Conservation (phyloP, 2,797 vertebrate species). For the Ctenopoma kingsleyae region DNA sequence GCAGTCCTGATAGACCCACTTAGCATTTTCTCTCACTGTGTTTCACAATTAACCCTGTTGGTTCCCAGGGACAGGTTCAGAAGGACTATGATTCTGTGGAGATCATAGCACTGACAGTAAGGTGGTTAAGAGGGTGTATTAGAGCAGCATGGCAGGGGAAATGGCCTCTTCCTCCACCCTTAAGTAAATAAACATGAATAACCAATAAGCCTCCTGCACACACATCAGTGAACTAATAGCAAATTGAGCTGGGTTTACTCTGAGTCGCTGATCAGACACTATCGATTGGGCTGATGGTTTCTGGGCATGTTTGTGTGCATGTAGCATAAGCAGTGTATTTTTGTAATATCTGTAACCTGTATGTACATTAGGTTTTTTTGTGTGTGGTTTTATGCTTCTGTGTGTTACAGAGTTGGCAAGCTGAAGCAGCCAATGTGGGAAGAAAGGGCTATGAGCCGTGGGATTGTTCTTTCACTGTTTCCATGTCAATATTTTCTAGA, state of each 20-base stretch:
- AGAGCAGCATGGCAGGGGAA: conserved; percentile 56
- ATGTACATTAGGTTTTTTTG: conserved; percentile 28
- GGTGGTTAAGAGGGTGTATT: conserved; percentile 62
- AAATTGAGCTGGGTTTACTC: conserved; percentile 44
- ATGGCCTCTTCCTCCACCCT: conserved; percentile 64
- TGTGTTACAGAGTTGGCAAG: conserved; percentile 46
- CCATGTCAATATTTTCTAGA: conserved; percentile 89
- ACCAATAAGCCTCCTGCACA: conserved; percentile 60
- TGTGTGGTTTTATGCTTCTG: conserved; percentile 18
- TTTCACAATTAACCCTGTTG: conserved; percentile 78
- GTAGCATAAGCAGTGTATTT: conserved; percentile 34
- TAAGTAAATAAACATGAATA: conserved; percentile 80
- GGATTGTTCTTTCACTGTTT: conserved; percentile 84
- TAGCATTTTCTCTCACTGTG: conserved; percentile 65
- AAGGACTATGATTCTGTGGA: conserved; percentile 50
- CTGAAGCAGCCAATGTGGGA: conserved; percentile 38
- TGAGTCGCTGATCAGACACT: conserved; percentile 46
- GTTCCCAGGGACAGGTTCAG: conserved; percentile 62
- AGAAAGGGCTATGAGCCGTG: conserved; percentile 79
- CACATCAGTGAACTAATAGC: conserved; percentile 49
- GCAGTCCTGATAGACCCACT: conserved; percentile 40
- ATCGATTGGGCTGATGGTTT: conserved; percentile 64
- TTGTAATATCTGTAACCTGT: conserved; percentile 43
- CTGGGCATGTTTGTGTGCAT: conserved; percentile 36
- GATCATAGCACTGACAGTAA: conserved; percentile 52